Evolutionary conservation across 2,888 invertebrate genomes (phyloP).

Genomic region (Buathra laborator): DNA sequence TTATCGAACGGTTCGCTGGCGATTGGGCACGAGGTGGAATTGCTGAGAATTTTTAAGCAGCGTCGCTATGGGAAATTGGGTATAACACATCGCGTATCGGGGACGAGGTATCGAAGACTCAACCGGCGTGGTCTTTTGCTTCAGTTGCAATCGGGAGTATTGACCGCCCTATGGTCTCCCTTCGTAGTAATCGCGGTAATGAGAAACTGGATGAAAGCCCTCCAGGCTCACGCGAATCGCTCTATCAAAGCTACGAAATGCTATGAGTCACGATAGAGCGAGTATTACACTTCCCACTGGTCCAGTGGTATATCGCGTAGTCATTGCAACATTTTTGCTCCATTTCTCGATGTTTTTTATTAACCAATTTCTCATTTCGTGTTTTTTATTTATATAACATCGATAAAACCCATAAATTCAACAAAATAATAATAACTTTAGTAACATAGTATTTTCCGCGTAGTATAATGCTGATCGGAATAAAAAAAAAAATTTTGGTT

Average conservation of each 20-base stretch:
- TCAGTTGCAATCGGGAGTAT: conserved; percentile 35
- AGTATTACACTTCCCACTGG: not conserved
- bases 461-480: too few species aligned
- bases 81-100: not conserved
- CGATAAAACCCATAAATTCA: too few species aligned
- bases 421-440: too few species aligned
- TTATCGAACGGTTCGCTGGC: conserved; percentile 7
- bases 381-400: too few species aligned
- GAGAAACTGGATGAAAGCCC: conserved; percentile 16
- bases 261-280: conserved; percentile 11
- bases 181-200: conserved; percentile 24
- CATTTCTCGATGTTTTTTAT: too few species aligned
- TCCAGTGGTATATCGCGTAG: too few species aligned
- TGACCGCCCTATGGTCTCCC: conserved; percentile 31
- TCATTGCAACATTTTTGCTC: too few species aligned
- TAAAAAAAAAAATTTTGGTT: not conserved
- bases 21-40: not conserved
- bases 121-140: not conserved
- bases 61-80: conserved; percentile 5
- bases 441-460: too few species aligned
- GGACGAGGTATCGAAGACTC: not conserved
- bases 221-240: not conserved
- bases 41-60: conserved; percentile 2
- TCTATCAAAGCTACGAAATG: not conserved
- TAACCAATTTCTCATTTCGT: too few species aligned